Percentiles rank a stretch among this genome's conserved stretches.
phyloP scores from a whole-genome alignment of 2,797 vertebrate species.

The Xerus rutilus region DNA sequence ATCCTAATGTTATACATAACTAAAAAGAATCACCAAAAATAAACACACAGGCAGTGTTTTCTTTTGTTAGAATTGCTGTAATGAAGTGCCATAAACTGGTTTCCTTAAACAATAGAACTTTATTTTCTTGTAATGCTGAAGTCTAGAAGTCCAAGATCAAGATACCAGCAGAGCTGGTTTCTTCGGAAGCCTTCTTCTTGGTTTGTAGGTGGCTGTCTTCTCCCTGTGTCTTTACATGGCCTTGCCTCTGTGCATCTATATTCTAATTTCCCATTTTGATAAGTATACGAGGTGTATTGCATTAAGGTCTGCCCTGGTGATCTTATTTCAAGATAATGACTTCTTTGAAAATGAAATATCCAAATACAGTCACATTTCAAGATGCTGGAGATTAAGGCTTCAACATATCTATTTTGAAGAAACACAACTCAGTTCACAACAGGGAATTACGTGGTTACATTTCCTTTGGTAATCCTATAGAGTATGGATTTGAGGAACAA shows the following conservation, averaged over 20 bases:
- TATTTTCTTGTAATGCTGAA: conserved; percentile 28
- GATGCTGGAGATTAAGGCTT: background rate
- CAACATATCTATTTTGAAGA: background rate
- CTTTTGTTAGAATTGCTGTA: background rate
- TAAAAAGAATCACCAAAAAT: no score
- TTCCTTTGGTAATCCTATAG: background rate
- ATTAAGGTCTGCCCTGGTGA: background rate
- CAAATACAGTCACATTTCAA: conserved; percentile 13
- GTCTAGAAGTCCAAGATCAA: background rate
- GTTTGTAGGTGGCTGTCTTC: background rate
- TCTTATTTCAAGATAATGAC: background rate
- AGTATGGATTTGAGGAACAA: background rate
- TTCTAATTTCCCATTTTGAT: background rate
- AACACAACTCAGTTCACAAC: background rate
- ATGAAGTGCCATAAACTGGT: background rate
- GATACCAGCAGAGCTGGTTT: background rate
- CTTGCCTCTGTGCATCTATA: background rate
- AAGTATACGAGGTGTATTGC: background rate
- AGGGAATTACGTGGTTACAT: background rate
- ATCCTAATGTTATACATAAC: no score
- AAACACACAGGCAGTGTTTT: background rate
- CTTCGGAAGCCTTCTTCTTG: background rate
- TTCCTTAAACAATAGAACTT: background rate
- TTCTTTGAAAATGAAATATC: background rate
- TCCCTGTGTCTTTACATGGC: background rate